A percentile compares a stretch with the other conserved stretches of the same genome.
Evolutionary conservation across 2,113 vertebrate species (phyloP).

Genomic region (Zapus hudsonius): DNA sequence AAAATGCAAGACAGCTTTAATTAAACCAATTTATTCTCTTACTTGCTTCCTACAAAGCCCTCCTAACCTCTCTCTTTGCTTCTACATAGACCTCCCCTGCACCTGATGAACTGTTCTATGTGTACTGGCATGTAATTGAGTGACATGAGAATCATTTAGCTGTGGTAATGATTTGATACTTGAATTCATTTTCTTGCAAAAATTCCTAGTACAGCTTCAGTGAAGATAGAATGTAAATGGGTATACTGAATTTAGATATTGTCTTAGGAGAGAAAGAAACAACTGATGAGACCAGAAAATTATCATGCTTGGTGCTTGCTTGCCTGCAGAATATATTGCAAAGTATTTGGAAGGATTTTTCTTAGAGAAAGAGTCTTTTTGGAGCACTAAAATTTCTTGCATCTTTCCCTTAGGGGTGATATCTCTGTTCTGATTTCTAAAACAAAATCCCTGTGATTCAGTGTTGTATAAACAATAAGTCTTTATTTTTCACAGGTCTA

Average conservation of each 20-base stretch:
- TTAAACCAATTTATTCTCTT: not conserved
- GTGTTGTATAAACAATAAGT: not conserved
- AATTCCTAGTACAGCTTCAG: not conserved
- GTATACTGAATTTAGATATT: slow-evolving; percentile 17
- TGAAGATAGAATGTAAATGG: not conserved
- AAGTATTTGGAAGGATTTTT: not conserved
- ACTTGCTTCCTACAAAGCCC: not conserved
- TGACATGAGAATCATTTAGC: not conserved
- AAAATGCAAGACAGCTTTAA: slow-evolving; percentile 12
- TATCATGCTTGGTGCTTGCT: not conserved
- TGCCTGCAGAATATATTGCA: not conserved
- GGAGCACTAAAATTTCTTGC: not conserved
- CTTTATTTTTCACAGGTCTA: not conserved
- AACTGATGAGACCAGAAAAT: not conserved
- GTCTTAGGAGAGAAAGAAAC: not conserved
- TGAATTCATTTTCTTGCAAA: not conserved
- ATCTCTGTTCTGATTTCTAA: not conserved
- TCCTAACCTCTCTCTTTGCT: not conserved
- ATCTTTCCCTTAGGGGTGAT: not conserved
- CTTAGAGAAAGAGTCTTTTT: not conserved
- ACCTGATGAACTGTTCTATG: not conserved
- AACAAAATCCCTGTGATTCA: not conserved
- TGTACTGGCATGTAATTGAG: not conserved
- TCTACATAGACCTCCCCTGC: accelerated
- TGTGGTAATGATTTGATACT: slow-evolving; percentile 8